Conservation (phyloP, 2,888 invertebrate species). For the Seira musarum region DNA sequence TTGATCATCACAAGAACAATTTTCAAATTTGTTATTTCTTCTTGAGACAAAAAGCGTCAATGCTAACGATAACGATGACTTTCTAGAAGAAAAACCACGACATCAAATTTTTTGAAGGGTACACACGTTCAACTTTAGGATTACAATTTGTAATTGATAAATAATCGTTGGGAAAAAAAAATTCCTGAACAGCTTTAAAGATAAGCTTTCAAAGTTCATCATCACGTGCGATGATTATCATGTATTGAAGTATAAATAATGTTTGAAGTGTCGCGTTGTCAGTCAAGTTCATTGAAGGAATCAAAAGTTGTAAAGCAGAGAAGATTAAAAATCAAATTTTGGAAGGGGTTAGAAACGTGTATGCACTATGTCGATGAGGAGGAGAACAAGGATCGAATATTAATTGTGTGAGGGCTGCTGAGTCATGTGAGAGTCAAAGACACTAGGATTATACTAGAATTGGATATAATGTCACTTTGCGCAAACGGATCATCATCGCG, state of each 20-base stretch:
- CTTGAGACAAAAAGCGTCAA: too few relatives aligned
- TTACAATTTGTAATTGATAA: not conserved
- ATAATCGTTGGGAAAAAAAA: not conserved
- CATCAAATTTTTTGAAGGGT: too few relatives aligned
- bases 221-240: slow-evolving; percentile 4
- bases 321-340: slow-evolving; percentile 14
- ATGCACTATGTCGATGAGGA: not conserved
- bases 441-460: not conserved
- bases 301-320: not conserved
- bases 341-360: too few relatives aligned
- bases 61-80: not conserved
- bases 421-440: slow-evolving; percentile 13
- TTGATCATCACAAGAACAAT: not conserved
- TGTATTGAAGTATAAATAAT: not conserved
- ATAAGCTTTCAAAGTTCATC: not conserved
- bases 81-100: not conserved
- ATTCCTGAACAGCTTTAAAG: not conserved
- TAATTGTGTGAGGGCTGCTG: slow-evolving; percentile 29
- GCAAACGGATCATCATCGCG: not conserved
- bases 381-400: slow-evolving; percentile 20
- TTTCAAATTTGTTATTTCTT: slow-evolving; percentile 4
- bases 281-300: slow-evolving; percentile 18
- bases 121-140: too few relatives aligned
- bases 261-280: slow-evolving; percentile 19
- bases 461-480: not conserved